Evolutionary conservation across 1,140 invertebrate genomes (phyloP), one percentile per base, ranked within the genome.

Genomic region (Anagrus nilaparvatae): DNA sequence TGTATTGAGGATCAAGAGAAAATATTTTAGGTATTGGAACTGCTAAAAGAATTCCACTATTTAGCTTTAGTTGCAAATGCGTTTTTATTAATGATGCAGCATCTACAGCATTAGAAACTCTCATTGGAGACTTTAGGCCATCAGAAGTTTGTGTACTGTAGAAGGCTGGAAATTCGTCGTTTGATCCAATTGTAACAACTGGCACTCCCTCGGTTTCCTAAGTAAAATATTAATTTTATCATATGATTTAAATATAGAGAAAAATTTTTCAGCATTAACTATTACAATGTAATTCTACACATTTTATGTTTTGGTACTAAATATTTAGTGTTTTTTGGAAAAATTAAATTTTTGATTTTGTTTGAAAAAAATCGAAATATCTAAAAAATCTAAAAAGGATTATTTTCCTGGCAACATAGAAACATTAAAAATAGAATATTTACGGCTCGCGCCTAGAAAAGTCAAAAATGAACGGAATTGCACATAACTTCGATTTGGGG

Each of bases 121-220:
- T 73, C 53, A 84, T 81, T 1, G 88, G 87, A 5, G 86, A 75
- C 44, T 69, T 54, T 36, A 61, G 41, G 55, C 59, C 72, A 70
- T 16, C 81, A 78, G 53, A 83, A 84, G 47, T 77, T 65, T 23
- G 73, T 53, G 1, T 79, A 79, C 61, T 60, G 63, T 94, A 98
- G 70, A 99, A 99, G 27, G 91, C 87, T 7, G 95, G 95, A 60
- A 92, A 90, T 36, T 73, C 62, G 6, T 62, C 62, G 0, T 65
- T 67, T 3, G 72, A 48, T 2, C 82, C 83, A 48, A 80, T 82
- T 1, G 84, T 80, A 29, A 81, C 77, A 1, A 97, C 90, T 55
- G 85, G 86, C 1, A 97, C 91, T 7, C 94, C 92, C 64, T 92
- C 79, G 1, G 92, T 97, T 74, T 97, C 94, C 84, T 91, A 51